Conservation (phyloP, 23 tunicate species). For the Corella eumyota region DNA sequence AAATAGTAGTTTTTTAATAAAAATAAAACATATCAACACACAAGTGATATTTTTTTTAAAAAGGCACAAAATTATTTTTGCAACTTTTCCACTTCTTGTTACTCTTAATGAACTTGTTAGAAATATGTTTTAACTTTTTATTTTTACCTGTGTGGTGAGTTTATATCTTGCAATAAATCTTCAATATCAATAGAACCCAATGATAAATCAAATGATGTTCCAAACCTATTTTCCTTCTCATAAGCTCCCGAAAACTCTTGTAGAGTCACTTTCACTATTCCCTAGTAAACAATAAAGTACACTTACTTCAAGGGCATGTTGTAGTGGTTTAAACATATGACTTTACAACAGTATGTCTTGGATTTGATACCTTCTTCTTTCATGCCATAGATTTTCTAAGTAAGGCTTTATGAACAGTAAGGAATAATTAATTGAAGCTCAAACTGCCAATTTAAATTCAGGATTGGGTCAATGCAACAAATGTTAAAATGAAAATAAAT, state of each 20-base stretch:
- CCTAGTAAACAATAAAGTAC: slow-evolving; percentile 49
- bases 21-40: too few relatives aligned
- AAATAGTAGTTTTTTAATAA: too few relatives aligned
- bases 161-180: slow-evolving; percentile 45
- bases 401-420: too few relatives aligned
- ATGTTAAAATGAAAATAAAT: neutral
- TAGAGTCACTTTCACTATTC: slow-evolving; percentile 73
- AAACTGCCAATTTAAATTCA: too few relatives aligned
- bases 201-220: slow-evolving; percentile 53
- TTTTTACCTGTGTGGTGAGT: slow-evolving; percentile 19
- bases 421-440: too few relatives aligned
- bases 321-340: neutral
- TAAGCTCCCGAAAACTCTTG: slow-evolving; percentile 46
- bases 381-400: neutral
- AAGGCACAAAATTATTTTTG: too few relatives aligned
- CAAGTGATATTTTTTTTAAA: too few relatives aligned
- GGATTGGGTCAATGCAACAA: neutral
- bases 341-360: neutral
- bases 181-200: slow-evolving; percentile 83
- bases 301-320: neutral
- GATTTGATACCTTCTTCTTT: neutral
- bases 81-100: too few relatives aligned
- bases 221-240: slow-evolving; percentile 66
- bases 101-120: too few relatives aligned
- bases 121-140: too few relatives aligned